Conservation (phyloP, 1,140 invertebrate genomes). For the Euwallacea fornicatus region DNA sequence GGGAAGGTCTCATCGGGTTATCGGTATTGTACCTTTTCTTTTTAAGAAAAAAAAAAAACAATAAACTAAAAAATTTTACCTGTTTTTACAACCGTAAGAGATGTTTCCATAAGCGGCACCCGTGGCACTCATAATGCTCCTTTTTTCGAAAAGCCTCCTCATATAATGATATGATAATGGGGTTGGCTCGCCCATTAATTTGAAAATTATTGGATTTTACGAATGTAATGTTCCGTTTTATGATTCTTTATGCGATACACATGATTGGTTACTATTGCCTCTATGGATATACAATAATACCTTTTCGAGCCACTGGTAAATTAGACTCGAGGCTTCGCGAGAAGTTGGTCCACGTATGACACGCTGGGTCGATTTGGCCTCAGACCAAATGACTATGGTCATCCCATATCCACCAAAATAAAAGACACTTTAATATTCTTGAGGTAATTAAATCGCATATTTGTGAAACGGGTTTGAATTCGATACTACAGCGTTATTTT, state of each 20-base stretch:
- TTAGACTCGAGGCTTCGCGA: slow-evolving; percentile 10
- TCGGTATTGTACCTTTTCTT: slow-evolving; percentile 4
- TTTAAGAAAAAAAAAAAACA: neutral
- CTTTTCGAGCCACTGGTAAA: slow-evolving; percentile 4
- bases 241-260: slow-evolving; percentile 54
- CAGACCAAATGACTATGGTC: slow-evolving; percentile 15
- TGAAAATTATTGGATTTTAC: slow-evolving; percentile 52
- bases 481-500: slow-evolving; percentile 15
- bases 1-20: neutral
- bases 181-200: slow-evolving; percentile 48
- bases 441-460: slow-evolving; percentile 46
- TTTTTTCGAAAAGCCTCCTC: slow-evolving; percentile 38
- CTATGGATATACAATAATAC: slow-evolving; percentile 31
- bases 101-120: slow-evolving; percentile 27
- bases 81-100: slow-evolving; percentile 28
- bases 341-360: neutral
- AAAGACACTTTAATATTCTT: slow-evolving; percentile 32
- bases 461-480: slow-evolving; percentile 41
- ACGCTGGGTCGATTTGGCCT: too few species aligned
- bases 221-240: slow-evolving; percentile 53
- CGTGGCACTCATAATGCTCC: slow-evolving; percentile 34
- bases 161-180: slow-evolving; percentile 53
- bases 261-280: slow-evolving; percentile 54
- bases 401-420: slow-evolving; percentile 26
- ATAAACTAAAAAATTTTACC: slow-evolving; percentile 26